Conservation (phyloP, 2,113 vertebrate species). For the Telmatochromis bifrenatus region DNA sequence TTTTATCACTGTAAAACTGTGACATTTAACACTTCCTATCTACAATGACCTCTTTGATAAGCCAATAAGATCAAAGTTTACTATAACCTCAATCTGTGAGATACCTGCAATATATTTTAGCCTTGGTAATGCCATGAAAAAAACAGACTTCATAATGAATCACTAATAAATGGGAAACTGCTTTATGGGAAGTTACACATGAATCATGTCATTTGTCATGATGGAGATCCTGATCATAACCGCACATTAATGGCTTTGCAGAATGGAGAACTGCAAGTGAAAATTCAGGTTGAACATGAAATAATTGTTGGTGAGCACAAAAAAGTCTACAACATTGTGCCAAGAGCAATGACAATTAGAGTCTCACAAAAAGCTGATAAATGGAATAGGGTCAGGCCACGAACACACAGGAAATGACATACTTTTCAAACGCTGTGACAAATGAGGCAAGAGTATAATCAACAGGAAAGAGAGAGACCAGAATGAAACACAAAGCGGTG, state of each 20-base stretch:
- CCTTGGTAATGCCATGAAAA: neutral
- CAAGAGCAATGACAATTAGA: neutral
- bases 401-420: neutral
- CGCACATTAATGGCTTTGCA: neutral
- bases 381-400: neutral
- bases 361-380: neutral
- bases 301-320: neutral
- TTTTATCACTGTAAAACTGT: neutral
- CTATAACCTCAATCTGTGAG: neutral
- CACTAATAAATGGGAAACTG: neutral
- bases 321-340: neutral
- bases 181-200: neutral
- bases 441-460: neutral
- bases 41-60: neutral
- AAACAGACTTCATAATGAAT: neutral
- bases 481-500: neutral
- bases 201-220: neutral
- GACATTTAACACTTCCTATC: neutral
- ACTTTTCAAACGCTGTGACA: neutral
- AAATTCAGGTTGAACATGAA: neutral
- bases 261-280: neutral
- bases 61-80: neutral
- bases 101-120: neutral
- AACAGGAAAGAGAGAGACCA: neutral
- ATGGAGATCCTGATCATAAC: neutral